phyloP scores from a whole-genome alignment of 2,797 vertebrate species.

The Enteromius trimaculatus region DNA sequence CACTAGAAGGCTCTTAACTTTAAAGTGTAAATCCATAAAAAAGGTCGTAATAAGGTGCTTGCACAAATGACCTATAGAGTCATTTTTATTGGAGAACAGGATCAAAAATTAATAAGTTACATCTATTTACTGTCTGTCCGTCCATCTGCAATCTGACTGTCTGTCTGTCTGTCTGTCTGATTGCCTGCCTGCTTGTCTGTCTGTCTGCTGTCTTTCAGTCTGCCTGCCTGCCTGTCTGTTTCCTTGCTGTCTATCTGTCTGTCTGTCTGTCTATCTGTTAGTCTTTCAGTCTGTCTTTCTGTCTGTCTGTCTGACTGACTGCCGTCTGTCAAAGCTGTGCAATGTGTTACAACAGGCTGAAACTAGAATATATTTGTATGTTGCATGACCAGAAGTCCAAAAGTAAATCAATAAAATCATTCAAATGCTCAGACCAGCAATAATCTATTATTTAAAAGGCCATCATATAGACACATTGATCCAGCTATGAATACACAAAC shows the following conservation, averaged over 20 bases:
- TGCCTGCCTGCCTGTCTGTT: too few species aligned
- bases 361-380: not conserved
- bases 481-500: not conserved
- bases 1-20: too few species aligned
- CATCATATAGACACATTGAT: not conserved
- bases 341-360: not conserved
- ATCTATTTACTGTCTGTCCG: not conserved
- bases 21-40: too few species aligned
- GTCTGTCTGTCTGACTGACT: too few species aligned
- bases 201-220: not conserved
- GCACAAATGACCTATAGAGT: too few species aligned
- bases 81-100: too few species aligned
- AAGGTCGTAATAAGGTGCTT: too few species aligned
- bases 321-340: too few species aligned
- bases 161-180: not conserved
- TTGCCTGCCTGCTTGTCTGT: too few species aligned
- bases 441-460: slow-evolving; percentile 9
- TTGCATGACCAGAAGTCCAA: not conserved
- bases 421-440: not conserved
- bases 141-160: not conserved
- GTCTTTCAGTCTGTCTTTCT: too few species aligned
- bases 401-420: not conserved
- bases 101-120: not conserved
- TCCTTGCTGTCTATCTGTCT: too few species aligned
- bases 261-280: too few species aligned